Conservation (phyloP, 2,797 vertebrate genomes). For the Gadopsis bispinosus region DNA sequence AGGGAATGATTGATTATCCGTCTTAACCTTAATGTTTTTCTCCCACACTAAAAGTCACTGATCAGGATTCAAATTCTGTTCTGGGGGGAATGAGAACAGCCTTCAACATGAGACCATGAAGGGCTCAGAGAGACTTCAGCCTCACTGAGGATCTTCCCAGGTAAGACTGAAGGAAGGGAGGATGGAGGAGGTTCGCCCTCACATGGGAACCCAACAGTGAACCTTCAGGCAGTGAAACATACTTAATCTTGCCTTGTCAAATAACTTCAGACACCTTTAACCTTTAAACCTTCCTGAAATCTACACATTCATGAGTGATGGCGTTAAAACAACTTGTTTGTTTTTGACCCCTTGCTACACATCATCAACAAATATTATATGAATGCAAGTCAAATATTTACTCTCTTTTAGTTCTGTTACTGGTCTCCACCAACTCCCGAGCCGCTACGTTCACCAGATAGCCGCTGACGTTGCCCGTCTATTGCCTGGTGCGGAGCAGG, state of each 20-base stretch:
- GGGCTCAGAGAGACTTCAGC: background rate
- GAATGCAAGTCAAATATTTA: too few species aligned
- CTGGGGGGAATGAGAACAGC: background rate
- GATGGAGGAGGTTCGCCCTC: background rate
- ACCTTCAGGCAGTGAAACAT: background rate
- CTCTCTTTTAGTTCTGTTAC: too few species aligned
- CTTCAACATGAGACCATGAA: background rate
- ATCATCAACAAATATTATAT: background rate
- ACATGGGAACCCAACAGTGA: background rate
- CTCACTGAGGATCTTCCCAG: background rate
- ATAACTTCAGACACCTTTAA: background rate
- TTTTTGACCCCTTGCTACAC: background rate
- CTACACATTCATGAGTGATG: background rate
- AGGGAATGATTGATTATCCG: constrained; percentile 16
- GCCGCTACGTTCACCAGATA: too few species aligned
- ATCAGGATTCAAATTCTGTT: background rate
- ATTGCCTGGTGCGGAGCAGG: too few species aligned
- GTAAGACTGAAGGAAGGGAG: background rate
- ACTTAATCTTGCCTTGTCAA: background rate
- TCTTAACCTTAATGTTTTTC: background rate
- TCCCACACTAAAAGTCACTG: background rate
- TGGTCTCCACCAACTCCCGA: too few species aligned
- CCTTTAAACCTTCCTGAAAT: background rate
- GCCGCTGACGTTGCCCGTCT: too few species aligned
- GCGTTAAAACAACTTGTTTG: background rate